A percentile compares a stretch with the other conserved stretches of the same genome.
Conservation (phyloP, 2,888 invertebrate species). For the Drosophila anomalata region DNA sequence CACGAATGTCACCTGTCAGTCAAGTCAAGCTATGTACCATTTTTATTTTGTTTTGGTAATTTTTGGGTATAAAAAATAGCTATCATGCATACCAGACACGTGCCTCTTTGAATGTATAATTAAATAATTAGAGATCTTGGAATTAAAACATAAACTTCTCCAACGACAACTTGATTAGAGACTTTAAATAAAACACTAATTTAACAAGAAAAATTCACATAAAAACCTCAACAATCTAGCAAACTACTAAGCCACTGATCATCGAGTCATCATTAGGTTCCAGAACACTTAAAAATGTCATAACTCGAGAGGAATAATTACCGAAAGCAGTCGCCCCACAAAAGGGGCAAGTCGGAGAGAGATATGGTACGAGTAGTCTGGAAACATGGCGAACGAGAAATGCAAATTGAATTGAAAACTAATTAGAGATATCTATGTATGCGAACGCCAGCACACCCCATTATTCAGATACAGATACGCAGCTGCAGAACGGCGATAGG, state of each 20-base stretch:
- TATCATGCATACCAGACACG: background rate
- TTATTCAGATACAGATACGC: conserved; percentile 22
- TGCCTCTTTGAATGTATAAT: background rate
- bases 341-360: conserved; percentile 5
- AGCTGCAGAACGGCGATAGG: conserved; percentile 35
- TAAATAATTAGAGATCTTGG: background rate
- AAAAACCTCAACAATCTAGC: conserved; percentile 29
- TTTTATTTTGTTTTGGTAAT: background rate
- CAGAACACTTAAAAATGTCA: conserved; percentile 65
- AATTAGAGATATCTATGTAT: conserved; percentile 66
- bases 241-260: conserved; percentile 28
- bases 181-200: background rate
- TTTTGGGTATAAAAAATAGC: background rate
- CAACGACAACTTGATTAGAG: background rate
- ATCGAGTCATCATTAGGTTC: conserved; percentile 57
- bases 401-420: conserved; percentile 78
- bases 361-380: conserved; percentile 4
- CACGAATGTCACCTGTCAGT: conserved; percentile 30
- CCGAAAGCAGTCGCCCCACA: conserved; percentile 13
- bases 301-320: conserved; percentile 67
- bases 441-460: conserved; percentile 27
- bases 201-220: conserved; percentile 8
- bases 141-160: background rate
- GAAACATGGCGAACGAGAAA: conserved; percentile 44
- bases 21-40: conserved; percentile 7